Conservation (phyloP, 2,888 invertebrate genomes). For the Drosophila colorata region DNA sequence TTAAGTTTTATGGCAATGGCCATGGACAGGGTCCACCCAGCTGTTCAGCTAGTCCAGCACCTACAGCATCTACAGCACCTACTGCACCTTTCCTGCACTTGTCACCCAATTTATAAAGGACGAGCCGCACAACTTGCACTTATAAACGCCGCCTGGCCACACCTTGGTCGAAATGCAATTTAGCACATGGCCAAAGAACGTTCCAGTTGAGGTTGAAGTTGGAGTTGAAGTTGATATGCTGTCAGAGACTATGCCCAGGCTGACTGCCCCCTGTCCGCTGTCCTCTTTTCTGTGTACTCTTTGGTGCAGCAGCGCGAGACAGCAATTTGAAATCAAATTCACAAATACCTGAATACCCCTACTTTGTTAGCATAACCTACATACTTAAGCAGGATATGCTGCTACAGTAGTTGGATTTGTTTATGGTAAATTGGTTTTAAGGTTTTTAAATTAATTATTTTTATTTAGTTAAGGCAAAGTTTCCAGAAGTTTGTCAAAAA, state of each 20-base stretch:
- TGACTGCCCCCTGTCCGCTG: constrained; percentile 10
- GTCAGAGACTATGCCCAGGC: constrained; percentile 30
- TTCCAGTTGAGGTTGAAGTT: constrained; percentile 8
- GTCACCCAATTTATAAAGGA: constrained; percentile 71
- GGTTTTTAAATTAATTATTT: no score
- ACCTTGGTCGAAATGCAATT: constrained; percentile 73
- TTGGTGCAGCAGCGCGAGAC: constrained; percentile 10
- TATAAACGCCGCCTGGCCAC: constrained; percentile 51
- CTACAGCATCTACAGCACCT: constrained; percentile 20
- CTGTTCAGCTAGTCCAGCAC: neutral
- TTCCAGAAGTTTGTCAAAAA: no score
- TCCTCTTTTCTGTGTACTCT: neutral
- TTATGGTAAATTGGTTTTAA: neutral
- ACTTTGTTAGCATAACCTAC: neutral
- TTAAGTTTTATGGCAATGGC: constrained; percentile 74
- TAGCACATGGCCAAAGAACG: constrained; percentile 36
- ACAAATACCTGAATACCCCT: constrained; percentile 41
- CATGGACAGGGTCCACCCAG: constrained; percentile 33
- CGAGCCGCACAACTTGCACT: constrained; percentile 42
- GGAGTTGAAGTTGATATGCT: constrained; percentile 42
- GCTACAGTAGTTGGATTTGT: neutral
- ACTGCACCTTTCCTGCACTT: constrained; percentile 30
- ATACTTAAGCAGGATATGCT: neutral
- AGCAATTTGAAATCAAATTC: constrained; percentile 64
- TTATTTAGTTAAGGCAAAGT: no score